These are phyloP conservation scores for zebrafish (Danio rerio) DNA, from an alignment of 2,113 vertebrate genomes.

Conservation along the genomic window DNA sequence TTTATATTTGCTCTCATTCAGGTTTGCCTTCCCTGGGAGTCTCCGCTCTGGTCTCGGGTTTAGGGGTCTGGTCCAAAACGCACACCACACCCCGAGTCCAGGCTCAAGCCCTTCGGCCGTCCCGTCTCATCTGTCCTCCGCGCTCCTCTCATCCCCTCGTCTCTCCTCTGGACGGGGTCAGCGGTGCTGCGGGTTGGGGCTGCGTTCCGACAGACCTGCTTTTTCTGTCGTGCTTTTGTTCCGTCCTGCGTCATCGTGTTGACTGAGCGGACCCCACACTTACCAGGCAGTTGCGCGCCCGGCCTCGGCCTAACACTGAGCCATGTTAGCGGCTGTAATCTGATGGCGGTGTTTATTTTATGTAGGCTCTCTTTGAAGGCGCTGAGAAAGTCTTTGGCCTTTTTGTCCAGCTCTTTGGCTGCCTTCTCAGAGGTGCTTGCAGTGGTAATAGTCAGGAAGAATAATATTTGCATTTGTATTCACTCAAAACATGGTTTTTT, in stretches of 20 bases:
- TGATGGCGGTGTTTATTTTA: slow-evolving; percentile 85
- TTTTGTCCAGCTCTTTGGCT: slow-evolving; percentile 80
- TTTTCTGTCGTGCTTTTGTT: slow-evolving; percentile 83
- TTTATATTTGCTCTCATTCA: slow-evolving; percentile 46
- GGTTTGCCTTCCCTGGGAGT: slow-evolving; percentile 22
- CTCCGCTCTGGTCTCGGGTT: slow-evolving; percentile 24
- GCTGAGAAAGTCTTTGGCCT: slow-evolving; percentile 82
- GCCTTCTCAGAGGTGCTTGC: slow-evolving; percentile 79
- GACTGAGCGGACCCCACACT: slow-evolving; percentile 84
- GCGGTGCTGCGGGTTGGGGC: slow-evolving; percentile 76
- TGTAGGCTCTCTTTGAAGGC: slow-evolving; percentile 81
- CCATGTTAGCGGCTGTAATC: slow-evolving; percentile 81
- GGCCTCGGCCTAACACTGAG: slow-evolving; percentile 68
- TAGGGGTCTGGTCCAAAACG: slow-evolving; percentile 39
- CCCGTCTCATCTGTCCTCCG: slow-evolving; percentile 20
- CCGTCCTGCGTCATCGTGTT: slow-evolving; percentile 85
- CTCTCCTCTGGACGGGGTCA: slow-evolving; percentile 63
- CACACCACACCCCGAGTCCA: slow-evolving; percentile 33
- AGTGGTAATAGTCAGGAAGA: slow-evolving; percentile 83
- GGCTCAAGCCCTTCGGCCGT: slow-evolving; percentile 5
- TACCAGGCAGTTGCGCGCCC: slow-evolving; percentile 74
- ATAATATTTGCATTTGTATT: slow-evolving; percentile 84
- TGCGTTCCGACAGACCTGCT: slow-evolving; percentile 79
- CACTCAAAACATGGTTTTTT: slow-evolving; percentile 82
- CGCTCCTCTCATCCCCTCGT: slow-evolving; percentile 50